These are phyloP conservation scores for Varanus komodoensis DNA, from an alignment of 2,113 vertebrate species.

Conservation along the genomic window DNA sequence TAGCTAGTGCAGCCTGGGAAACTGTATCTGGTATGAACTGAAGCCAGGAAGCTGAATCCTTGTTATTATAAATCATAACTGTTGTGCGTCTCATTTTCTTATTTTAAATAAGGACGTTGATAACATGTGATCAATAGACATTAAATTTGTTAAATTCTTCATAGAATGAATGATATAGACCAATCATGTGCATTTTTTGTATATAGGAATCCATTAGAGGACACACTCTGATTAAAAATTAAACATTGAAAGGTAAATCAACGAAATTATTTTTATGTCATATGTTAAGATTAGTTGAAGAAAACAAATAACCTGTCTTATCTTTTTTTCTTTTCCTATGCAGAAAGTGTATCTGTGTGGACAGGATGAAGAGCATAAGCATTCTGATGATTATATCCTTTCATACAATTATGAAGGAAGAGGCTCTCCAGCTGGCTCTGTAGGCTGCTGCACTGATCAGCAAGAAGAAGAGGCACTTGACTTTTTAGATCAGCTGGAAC, in stretches of 20 bases:
- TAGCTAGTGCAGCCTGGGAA: slow-evolving; percentile 28
- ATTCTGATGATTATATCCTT: slow-evolving; percentile 84
- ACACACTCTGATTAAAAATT: slow-evolving; percentile 86
- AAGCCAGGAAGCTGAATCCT: slow-evolving; percentile 42
- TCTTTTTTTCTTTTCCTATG: slow-evolving; percentile 32
- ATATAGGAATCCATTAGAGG: slow-evolving; percentile 85
- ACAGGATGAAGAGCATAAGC: slow-evolving; percentile 83
- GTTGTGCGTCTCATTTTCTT: background rate
- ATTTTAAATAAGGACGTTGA: slow-evolving; percentile 48
- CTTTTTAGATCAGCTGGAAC: slow-evolving; percentile 90
- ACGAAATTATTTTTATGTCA: slow-evolving; percentile 82
- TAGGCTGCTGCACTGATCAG: slow-evolving; percentile 90
- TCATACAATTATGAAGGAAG: slow-evolving; percentile 88
- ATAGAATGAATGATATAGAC: slow-evolving; percentile 79
- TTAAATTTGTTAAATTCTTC: slow-evolving; percentile 73
- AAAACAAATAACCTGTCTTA: slow-evolving; percentile 70
- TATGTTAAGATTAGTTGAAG: slow-evolving; percentile 77
- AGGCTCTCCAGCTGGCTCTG: slow-evolving; percentile 87
- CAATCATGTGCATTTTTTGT: slow-evolving; percentile 86
- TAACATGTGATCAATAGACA: slow-evolving; percentile 67
- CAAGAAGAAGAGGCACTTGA: slow-evolving; percentile 83
- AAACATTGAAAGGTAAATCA: slow-evolving; percentile 86
- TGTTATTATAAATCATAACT: slow-evolving; percentile 47
- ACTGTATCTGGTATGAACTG: slow-evolving; percentile 27
- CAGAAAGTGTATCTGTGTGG: slow-evolving; percentile 84